A percentile compares a stretch with the other conserved stretches of the same genome.
phyloP scores from a whole-genome alignment of 2,797 vertebrate genomes.

The Borostomias antarcticus region DNA sequence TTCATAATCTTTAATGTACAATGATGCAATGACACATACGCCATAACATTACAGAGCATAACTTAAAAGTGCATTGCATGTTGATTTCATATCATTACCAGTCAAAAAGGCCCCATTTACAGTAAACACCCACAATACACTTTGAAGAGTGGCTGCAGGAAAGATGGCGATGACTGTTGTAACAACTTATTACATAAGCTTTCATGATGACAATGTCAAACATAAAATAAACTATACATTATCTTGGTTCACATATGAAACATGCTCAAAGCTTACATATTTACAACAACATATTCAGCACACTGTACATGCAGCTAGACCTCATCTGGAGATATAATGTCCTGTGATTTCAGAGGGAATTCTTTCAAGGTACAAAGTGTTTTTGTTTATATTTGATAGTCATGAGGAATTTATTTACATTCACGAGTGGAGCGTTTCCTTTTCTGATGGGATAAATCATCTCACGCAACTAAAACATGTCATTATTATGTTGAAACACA shows the following conservation, averaged over 20 bases:
- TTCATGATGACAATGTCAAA: constrained; percentile 4
- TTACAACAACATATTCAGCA: neutral
- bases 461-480: constrained; percentile 44
- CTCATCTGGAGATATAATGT: constrained; percentile 41
- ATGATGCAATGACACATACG: constrained; percentile 23
- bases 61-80: constrained; percentile 43
- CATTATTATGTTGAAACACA: no score
- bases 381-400: constrained; percentile 22
- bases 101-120: constrained; percentile 25
- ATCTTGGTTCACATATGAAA: neutral
- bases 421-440: constrained; percentile 35
- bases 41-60: constrained; percentile 27
- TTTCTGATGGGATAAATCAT: constrained; percentile 29
- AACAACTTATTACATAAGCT: constrained; percentile 8
- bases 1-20: constrained; percentile 37
- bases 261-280: neutral
- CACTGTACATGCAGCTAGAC: constrained; percentile 16
- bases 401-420: constrained; percentile 42
- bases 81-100: constrained; percentile 19
- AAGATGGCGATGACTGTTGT: constrained; percentile 8
- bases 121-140: constrained; percentile 32
- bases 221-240: neutral
- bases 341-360: constrained; percentile 30
- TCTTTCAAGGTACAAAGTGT: neutral
- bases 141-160: constrained; percentile 14